Conservation (phyloP, 2,888 invertebrate genomes). For the Meghimatium bilineatum region DNA sequence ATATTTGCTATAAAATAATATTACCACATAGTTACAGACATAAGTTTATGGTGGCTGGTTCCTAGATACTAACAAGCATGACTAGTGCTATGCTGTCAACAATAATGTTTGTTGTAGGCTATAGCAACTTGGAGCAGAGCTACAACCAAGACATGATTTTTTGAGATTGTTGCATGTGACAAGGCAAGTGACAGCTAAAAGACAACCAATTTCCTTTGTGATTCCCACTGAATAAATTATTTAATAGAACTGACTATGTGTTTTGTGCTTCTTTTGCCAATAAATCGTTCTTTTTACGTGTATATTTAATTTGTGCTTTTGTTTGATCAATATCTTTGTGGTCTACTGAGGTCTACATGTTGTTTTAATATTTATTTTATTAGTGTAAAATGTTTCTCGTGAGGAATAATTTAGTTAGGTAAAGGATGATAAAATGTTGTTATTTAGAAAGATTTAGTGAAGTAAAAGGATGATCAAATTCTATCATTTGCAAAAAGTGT, state of each 20-base stretch:
- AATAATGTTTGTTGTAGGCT: background rate
- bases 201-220: constrained; percentile 5
- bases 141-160: background rate
- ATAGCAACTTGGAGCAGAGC: constrained; percentile 2
- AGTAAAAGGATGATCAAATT: too few species aligned
- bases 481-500: too few species aligned
- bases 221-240: constrained; percentile 31
- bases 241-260: background rate
- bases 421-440: too few species aligned
- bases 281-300: too few species aligned
- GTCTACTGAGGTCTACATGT: too few species aligned
- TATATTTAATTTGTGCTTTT: too few species aligned
- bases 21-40: constrained; percentile 20
- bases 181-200: background rate
- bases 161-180: constrained; percentile 8
- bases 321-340: too few species aligned
- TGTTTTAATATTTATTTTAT: too few species aligned
- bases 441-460: too few species aligned
- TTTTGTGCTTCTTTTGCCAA: background rate
- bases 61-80: background rate
- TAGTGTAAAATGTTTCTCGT: too few species aligned
- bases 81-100: background rate
- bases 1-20: background rate
- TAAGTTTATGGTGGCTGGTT: background rate
- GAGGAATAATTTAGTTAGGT: too few species aligned